A percentile compares a stretch with the other conserved stretches of the same genome.
phyloP scores from a whole-genome alignment of 2,888 invertebrate genomes.

The Ormyrus pomaceus region DNA sequence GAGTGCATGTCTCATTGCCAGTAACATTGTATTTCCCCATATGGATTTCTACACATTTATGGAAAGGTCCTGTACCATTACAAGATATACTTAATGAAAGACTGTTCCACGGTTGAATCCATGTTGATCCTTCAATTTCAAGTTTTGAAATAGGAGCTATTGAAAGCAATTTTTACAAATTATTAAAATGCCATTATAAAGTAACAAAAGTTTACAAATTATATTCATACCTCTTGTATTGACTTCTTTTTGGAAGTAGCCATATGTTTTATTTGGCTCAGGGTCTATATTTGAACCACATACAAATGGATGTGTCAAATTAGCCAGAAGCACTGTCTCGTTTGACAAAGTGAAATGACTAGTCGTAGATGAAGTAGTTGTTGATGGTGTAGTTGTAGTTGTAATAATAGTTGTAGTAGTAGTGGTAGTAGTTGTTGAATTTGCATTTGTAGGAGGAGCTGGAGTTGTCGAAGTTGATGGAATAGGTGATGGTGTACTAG shows the following conservation, averaged over 20 bases:
- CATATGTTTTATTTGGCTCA: conserved; percentile 83
- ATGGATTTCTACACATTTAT: conserved; percentile 83
- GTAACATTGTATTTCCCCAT: conserved; percentile 83
- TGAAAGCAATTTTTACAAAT: conserved; percentile 61
- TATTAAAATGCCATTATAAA: conserved; percentile 27
- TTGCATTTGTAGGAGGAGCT: conserved; percentile 48
- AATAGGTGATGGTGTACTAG: conserved; percentile 52
- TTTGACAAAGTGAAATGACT: conserved; percentile 49
- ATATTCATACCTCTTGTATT: conserved; percentile 80
- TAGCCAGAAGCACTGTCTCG: conserved; percentile 59
- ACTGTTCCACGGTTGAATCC: conserved; percentile 89
- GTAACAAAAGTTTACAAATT: conserved; percentile 23
- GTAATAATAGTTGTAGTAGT: conserved; percentile 55
- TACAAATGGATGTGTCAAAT: conserved; percentile 75
- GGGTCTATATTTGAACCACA: conserved; percentile 82
- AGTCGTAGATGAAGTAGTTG: conserved; percentile 43
- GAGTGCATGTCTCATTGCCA: conserved; percentile 85
- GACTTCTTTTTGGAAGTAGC: conserved; percentile 83
- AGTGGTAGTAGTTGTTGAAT: conserved; percentile 44
- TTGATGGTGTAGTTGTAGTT: conserved; percentile 57
- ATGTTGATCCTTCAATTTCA: conserved; percentile 85
- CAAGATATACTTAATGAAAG: conserved; percentile 84
- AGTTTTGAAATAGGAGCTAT: conserved; percentile 85
- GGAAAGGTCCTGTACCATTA: conserved; percentile 84
- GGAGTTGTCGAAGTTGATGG: conserved; percentile 56